Conservation (phyloP, 2,797 vertebrate genomes). For the Neosalanx taihuensis region DNA sequence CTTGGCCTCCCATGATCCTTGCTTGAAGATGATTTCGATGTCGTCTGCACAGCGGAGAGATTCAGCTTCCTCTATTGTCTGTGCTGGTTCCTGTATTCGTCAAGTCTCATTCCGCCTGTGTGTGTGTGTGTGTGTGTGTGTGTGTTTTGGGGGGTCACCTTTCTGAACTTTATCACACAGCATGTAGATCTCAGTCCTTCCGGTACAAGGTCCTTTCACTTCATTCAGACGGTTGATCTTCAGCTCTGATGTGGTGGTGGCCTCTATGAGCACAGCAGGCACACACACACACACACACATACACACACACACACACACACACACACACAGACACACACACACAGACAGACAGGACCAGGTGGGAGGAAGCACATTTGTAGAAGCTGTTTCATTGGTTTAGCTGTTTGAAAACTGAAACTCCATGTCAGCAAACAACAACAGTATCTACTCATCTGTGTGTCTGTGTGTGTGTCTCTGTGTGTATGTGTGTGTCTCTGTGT, state of each 20-base stretch:
- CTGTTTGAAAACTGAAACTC: not conserved
- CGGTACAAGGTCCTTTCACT: constrained; percentile 76
- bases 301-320: not conserved
- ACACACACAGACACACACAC: not conserved
- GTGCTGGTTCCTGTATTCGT: not conserved
- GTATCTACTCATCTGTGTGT: not conserved
- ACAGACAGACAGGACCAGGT: constrained; percentile 1
- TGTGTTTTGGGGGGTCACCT: constrained; percentile 65
- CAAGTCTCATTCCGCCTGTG: not conserved
- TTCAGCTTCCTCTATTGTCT: not conserved
- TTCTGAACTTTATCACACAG: constrained; percentile 96
- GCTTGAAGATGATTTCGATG: constrained; percentile 86
- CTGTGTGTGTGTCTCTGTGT: not conserved
- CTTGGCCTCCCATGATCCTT: constrained; percentile 82
- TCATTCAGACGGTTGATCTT: constrained; percentile 86
- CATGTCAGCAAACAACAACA: not conserved
- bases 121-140: not conserved
- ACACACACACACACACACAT: constrained; percentile 7
- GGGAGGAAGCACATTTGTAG: constrained; percentile 11
- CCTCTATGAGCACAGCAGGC: constrained; percentile 67
- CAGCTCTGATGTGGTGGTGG: constrained; percentile 89
- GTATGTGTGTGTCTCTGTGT: too few species aligned
- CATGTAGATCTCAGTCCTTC: constrained; percentile 88
- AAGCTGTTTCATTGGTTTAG: not conserved
- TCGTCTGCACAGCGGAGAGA: constrained; percentile 72